Conservation (phyloP, 2,888 invertebrate genomes). For the Catonia carolina region DNA sequence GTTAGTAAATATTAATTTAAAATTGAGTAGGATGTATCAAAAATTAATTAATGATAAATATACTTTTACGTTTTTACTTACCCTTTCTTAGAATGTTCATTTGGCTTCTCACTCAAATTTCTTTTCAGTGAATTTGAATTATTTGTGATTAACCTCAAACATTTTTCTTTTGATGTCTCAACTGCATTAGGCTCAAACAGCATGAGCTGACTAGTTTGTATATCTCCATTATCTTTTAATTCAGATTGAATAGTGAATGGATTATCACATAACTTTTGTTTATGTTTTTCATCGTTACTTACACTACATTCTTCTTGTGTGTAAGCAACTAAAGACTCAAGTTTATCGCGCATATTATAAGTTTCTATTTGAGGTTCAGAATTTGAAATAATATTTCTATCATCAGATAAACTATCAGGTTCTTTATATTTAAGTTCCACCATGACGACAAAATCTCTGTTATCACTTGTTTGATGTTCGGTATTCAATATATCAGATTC, state of each 20-base stretch:
- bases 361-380: too few species aligned
- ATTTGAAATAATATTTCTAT: too few species aligned
- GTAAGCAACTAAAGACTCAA: too few species aligned
- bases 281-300: slow-evolving; percentile 25
- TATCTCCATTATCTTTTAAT: background rate
- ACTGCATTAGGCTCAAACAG: background rate
- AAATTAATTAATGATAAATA: too few species aligned
- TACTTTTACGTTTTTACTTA: too few species aligned
- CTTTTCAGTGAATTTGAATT: background rate
- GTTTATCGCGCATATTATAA: too few species aligned
- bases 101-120: background rate
- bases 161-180: background rate
- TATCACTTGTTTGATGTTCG: slow-evolving; percentile 20
- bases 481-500: slow-evolving; percentile 24
- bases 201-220: background rate
- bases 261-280: too few species aligned
- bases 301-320: slow-evolving; percentile 22
- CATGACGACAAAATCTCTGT: slow-evolving; percentile 36
- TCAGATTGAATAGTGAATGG: background rate
- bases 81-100: background rate
- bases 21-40: too few species aligned
- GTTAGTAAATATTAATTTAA: too few species aligned
- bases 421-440: slow-evolving; percentile 35
- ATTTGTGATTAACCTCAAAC: background rate
- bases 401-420: background rate